Base-by-base conservation (phyloP, 2,797 vertebrate species). In the Falco cherrug region DNA sequence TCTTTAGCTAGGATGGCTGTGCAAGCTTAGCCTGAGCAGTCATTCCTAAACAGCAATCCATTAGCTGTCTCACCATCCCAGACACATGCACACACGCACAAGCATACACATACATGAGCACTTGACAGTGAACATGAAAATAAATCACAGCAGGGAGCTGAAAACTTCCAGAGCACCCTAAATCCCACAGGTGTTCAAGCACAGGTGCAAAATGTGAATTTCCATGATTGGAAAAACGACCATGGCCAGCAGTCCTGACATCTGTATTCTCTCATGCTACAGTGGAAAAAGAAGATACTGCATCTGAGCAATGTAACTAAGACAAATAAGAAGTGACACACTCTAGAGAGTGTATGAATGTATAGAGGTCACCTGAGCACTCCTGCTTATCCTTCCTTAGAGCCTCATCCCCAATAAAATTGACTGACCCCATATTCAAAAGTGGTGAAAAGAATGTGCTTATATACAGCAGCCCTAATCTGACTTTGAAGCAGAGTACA, bases 371-470 rank as follows among this genome's bases (percentile, higher is more conserved):
- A 82, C 47, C 54, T n/a, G 29, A 91, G 53, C 24, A 43, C 33
- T 89, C 74, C 83, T 86, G 68, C 64, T 84, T 51, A 75, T 50
- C 51, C 25, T 88, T 89, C 76, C 75, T 91, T 50, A 87, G 65
- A 73, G 35, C 35, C 41, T 75, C 86, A 33, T 64, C 81, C 69
- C 65, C 57, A 61, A 45, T 50, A 80, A 68, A 94, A 87, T 41
- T 75, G 71, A 16, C 39, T 93, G 56, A 89, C 47, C 57, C 28
- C 16, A 39, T 84, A 90, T 94, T 82, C 54, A 81, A 59, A 94
- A 95, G 60, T 37, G 17, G 78, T 83, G 28, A 95, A 95, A 97
- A 33, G 45, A 94, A 89, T 59, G 41, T 48, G 29, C 51, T 89
- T 67, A 70, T 22, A 68, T 25, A 75, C 26, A 59, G 73, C 31